Evolutionary conservation across 2,888 invertebrate genomes (phyloP).

Genomic region (Molorchus minor): DNA sequence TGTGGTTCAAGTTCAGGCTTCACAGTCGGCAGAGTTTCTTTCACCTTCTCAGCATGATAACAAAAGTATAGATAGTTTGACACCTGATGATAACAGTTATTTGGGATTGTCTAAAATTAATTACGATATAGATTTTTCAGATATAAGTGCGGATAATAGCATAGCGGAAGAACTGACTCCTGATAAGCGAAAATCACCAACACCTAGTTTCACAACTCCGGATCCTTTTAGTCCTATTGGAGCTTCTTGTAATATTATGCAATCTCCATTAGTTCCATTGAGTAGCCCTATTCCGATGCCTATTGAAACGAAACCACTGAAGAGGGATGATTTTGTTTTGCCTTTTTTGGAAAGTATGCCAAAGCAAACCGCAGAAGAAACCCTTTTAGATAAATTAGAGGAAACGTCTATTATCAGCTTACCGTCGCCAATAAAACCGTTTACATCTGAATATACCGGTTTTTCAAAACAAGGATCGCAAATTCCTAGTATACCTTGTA

Average conservation of each 20-base stretch:
- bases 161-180: conserved; percentile 67
- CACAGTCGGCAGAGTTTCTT: conserved; percentile 63
- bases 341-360: conserved; percentile 46
- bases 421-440: conserved; percentile 58
- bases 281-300: conserved; percentile 39
- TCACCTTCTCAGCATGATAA: conserved; percentile 54
- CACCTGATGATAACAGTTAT: conserved; percentile 71
- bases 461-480: conserved; percentile 70
- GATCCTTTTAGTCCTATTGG: conserved; percentile 70
- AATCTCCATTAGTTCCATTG: conserved; percentile 57
- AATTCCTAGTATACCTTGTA: conserved; percentile 74
- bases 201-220: conserved; percentile 56
- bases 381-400: conserved; percentile 53
- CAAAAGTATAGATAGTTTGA: conserved; percentile 68
- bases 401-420: conserved; percentile 48
- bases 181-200: conserved; percentile 54
- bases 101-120: conserved; percentile 75
- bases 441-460: conserved; percentile 66
- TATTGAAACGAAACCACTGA: conserved; percentile 17
- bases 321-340: conserved; percentile 50
- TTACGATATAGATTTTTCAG: conserved; percentile 80
- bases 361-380: conserved; percentile 37
- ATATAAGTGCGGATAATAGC: conserved; percentile 77
- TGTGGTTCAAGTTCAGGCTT: conserved; percentile 53
- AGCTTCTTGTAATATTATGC: conserved; percentile 53